Percentiles rank a stretch among this genome's conserved stretches.
These are phyloP conservation scores for Drosophila mulleri DNA, from an alignment of 2,888 invertebrate genomes.

Conservation along the genomic window DNA sequence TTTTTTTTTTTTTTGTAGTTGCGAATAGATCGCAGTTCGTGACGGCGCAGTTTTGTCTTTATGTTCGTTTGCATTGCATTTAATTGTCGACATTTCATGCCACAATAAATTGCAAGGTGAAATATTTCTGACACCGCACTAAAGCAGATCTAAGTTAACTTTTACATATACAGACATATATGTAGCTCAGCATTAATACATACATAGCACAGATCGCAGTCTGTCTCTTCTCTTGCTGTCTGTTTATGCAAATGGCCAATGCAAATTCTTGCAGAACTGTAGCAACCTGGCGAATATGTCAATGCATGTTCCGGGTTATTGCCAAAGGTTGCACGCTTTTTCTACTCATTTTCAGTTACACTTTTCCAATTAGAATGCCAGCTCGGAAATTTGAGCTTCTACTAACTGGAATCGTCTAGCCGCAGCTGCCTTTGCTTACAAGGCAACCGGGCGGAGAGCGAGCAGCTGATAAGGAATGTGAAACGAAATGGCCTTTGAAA, in stretches of 20 bases:
- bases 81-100: conserved; percentile 76
- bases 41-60: conserved; percentile 62
- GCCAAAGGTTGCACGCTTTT: conserved; percentile 26
- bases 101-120: conserved; percentile 74
- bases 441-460: neutral
- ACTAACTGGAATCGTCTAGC: conserved; percentile 1
- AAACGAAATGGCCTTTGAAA: conserved; percentile 6
- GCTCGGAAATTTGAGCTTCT: conserved; percentile 1
- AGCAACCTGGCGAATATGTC: conserved; percentile 19
- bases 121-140: conserved; percentile 30
- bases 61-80: conserved; percentile 69
- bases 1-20: conserved; percentile 16
- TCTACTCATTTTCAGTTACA: neutral
- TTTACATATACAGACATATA: no score
- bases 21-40: conserved; percentile 62
- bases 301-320: conserved; percentile 46
- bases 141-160: conserved; percentile 1
- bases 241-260: conserved; percentile 43
- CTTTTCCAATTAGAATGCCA: neutral
- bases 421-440: neutral
- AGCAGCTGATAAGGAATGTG: conserved; percentile 8
- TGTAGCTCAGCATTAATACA: neutral
- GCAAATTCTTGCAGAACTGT: conserved; percentile 40
- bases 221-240: conserved; percentile 12
- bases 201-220: conserved; percentile 6